Conservation (phyloP, 2,113 vertebrate species). For the Tupaia chinensis region DNA sequence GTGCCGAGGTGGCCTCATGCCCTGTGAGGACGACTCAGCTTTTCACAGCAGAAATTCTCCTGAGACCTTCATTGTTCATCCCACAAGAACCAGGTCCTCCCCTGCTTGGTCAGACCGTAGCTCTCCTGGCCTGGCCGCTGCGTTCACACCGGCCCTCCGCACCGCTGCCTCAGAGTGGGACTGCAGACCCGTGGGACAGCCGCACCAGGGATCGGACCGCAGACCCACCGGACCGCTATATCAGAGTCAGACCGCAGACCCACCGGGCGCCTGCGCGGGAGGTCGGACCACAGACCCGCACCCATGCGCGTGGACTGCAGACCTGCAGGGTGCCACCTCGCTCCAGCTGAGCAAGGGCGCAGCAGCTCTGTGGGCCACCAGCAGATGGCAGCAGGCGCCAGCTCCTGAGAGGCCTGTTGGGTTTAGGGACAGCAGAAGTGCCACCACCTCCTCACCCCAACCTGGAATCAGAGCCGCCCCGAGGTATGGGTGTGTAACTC, state of each 20-base stretch:
- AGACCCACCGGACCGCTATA: too few relatives aligned
- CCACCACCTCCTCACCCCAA: background rate
- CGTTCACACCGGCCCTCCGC: too few relatives aligned
- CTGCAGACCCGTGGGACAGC: too few relatives aligned
- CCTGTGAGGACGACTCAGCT: background rate
- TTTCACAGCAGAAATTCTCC: background rate
- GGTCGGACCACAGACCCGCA: too few relatives aligned
- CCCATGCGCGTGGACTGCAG: too few relatives aligned
- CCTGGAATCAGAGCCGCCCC: background rate
- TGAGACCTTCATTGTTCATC: background rate
- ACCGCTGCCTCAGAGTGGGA: too few relatives aligned
- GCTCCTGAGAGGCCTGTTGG: background rate
- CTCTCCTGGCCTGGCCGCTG: too few relatives aligned
- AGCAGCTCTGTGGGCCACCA: background rate
- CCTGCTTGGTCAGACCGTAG: too few relatives aligned
- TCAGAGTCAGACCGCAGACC: too few relatives aligned
- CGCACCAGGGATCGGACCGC: too few relatives aligned
- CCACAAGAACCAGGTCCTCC: background rate
- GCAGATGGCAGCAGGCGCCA: constrained; percentile 44
- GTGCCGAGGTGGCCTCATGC: background rate
- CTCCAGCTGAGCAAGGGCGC: background rate
- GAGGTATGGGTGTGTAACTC: background rate
- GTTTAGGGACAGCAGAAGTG: background rate
- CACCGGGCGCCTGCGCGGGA: too few relatives aligned
- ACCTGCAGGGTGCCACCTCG: too few relatives aligned